Percentiles rank a stretch among this genome's conserved stretches.
These are phyloP conservation scores for Sebastes jordani DNA, from an alignment of 2,797 vertebrate genomes.

Conservation along the genomic window DNA sequence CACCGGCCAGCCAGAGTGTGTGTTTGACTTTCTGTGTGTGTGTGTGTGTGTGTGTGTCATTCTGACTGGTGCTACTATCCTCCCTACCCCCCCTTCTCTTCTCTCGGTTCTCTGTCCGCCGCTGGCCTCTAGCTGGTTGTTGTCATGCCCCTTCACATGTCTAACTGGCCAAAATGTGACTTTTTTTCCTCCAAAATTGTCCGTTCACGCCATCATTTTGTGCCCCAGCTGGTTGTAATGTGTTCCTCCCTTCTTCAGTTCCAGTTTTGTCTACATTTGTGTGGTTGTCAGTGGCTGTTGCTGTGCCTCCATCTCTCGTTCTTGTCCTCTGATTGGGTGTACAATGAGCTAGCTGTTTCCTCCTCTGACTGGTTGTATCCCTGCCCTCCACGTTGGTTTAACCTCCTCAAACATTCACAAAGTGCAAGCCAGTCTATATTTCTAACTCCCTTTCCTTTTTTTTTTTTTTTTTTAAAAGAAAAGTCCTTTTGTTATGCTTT, in stretches of 20 bases:
- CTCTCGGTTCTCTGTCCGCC: slow-evolving; percentile 4
- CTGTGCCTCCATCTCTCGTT: not conserved
- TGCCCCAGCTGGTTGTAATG: slow-evolving; percentile 8
- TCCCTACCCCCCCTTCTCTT: too few relatives aligned
- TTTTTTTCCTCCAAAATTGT: slow-evolving; percentile 17
- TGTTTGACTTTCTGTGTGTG: slow-evolving; percentile 33
- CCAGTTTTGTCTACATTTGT: slow-evolving; percentile 22
- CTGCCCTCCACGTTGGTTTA: slow-evolving; percentile 3
- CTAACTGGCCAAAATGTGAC: slow-evolving; percentile 49
- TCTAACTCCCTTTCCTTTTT: not conserved
- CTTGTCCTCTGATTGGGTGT: slow-evolving; percentile 8
- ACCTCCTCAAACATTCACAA: slow-evolving; percentile 2
- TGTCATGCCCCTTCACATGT: slow-evolving; percentile 38
- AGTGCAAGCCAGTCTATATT: slow-evolving; percentile 9
- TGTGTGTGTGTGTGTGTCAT: slow-evolving; percentile 22
- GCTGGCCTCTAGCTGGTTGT: slow-evolving; percentile 39
- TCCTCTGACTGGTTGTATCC: not conserved
- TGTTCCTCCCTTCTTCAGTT: not conserved
- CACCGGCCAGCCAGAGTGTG: slow-evolving; percentile 47
- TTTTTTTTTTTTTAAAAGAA: not conserved
- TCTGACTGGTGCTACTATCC: slow-evolving; percentile 14
- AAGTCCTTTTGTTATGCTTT: not conserved
- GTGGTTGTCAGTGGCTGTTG: slow-evolving; percentile 23
- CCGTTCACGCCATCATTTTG: slow-evolving; percentile 1
- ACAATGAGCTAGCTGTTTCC: not conserved